Conservation (phyloP, 1,140 invertebrate genomes). For the Drepana arcuata region DNA sequence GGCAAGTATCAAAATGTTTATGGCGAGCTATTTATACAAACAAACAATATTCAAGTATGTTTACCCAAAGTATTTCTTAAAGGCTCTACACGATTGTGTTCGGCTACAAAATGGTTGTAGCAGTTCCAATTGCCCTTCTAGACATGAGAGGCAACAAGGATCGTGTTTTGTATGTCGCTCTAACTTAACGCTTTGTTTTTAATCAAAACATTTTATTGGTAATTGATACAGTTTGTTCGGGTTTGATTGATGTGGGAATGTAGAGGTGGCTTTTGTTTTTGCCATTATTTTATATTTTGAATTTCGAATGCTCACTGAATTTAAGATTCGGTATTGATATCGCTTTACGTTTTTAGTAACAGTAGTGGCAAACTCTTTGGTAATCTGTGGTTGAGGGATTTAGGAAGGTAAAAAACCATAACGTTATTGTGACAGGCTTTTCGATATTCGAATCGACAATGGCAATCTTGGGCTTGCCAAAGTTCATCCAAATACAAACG, state of each 20-base stretch:
- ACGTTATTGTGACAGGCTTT: no score
- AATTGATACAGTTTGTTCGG: conserved; percentile 36
- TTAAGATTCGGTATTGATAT: no score
- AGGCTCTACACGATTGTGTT: conserved; percentile 32
- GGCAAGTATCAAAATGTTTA: conserved; percentile 32
- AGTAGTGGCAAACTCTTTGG: no score
- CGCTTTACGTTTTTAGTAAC: no score
- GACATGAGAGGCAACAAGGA: conserved; percentile 32
- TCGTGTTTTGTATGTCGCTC: conserved; percentile 33
- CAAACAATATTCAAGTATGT: conserved; percentile 49
- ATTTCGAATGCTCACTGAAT: no score
- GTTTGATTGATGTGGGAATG: conserved; percentile 37
- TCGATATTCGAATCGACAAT: no score
- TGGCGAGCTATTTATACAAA: conserved; percentile 20
- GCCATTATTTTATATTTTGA: neutral
- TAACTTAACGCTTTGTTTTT: conserved; percentile 45
- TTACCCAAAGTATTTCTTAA: conserved; percentile 55
- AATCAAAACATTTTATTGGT: conserved; percentile 47
- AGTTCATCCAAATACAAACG: no score
- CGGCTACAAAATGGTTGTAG: conserved; percentile 25
- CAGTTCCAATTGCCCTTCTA: conserved; percentile 45
- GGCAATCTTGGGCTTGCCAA: no score
- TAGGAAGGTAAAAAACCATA: no score
- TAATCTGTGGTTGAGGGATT: no score
- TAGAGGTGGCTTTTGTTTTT: conserved; percentile 6